Evolutionary conservation across 92 coral and sea anemone species (phyloP), one percentile per base, ranked within the genome.

Genomic region (Isaurus tuberculatus): DNA sequence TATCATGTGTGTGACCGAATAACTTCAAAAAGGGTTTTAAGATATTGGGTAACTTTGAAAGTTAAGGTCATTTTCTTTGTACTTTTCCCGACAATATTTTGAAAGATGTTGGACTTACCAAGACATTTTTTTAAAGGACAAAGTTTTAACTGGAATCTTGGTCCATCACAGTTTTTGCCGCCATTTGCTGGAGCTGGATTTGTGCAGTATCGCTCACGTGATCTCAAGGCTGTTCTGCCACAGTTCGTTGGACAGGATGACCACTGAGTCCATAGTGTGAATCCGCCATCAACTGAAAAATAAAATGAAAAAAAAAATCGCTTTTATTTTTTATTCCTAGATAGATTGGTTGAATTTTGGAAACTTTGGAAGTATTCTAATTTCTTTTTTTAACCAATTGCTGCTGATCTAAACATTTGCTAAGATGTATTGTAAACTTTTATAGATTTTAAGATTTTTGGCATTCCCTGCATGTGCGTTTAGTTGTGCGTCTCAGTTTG

Each of bases 191-290:
- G 99, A 29, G 97, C 89, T 29, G 99, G 99, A 67, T 89, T 90
- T 48, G 99, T 96, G 61, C 99, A 96, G 80, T 96, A 96, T 16
- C 99, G 88, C 73, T 96, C 99, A 85, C 98, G 98, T 77, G 99
- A 96, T 63, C 97, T 88, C 36, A 96, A 81, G 6, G 99, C 92
- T 27, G 97, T 92, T 34, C 94, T 70, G 14, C 98, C 98, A 77
- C 99, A 96, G 10, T 92, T 88, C 8, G 75, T 72, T 3, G 92
- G 93, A 69, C 99, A 96, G 9, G 87, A 64, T 20, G 99, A 94
- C 96, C 97, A 96, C 28, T 67, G 32, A 1, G 98, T 90, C 99
- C 99, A 96, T 43, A 66, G 85, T 2, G 99, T 96, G 89, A 96
- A 94, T 16, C 92, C 99, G 28, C 99, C 99, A 78, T 96, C 89